Evolutionary conservation across 2,797 vertebrate genomes (phyloP), one percentile per base, ranked within the genome.

Genomic region (Sitta carolinensis): DNA sequence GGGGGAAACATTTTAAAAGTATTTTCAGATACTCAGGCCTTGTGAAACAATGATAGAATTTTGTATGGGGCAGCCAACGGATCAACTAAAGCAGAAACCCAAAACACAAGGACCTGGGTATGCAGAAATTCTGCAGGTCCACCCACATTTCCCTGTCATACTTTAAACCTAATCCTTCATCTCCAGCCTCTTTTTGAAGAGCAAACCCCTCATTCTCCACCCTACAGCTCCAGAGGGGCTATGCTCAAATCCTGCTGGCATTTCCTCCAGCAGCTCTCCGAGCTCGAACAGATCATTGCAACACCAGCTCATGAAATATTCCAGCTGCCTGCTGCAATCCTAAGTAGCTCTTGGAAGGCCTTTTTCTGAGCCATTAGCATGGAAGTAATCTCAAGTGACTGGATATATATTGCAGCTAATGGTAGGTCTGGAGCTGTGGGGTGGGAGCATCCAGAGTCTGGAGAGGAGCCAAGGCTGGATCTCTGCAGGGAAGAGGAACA

Each of bases 361-460:
- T 93, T 89, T 93, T 91, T 78, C 76, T 74, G 81, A 90, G 48
- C 90, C 91, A 81, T 58, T 93, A 94, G 86, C 57, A 57, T 57
- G 88, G 92, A 94, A 89, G 87, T 92, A 95, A 90, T 92, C 96
- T 94, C 97, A 63, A 42, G 90, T 72, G 97, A 51, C 89, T 87
- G 93, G 72, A 34, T 82, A 47, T 38, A 32, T 59, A 30, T 84
- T 83, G 89, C 91, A 77, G 90, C 92, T 97, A 80, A 91, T 83
- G 42, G 85, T 48, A 40, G 68, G 70, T 76, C 93, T 93, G 94
- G 87, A 63, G 57, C 26, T 8, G 48, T 82, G 29, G 38, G 47
- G 69, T 76, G 38, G 45, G 63, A 95, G 72, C 80, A 29, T 63
- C 87, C 69, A 5, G 61, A 83, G 52, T 23, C 90, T 97, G 96